Base-by-base conservation (phyloP, 2,113 vertebrate genomes). In the Opisthocomus hoazin region DNA sequence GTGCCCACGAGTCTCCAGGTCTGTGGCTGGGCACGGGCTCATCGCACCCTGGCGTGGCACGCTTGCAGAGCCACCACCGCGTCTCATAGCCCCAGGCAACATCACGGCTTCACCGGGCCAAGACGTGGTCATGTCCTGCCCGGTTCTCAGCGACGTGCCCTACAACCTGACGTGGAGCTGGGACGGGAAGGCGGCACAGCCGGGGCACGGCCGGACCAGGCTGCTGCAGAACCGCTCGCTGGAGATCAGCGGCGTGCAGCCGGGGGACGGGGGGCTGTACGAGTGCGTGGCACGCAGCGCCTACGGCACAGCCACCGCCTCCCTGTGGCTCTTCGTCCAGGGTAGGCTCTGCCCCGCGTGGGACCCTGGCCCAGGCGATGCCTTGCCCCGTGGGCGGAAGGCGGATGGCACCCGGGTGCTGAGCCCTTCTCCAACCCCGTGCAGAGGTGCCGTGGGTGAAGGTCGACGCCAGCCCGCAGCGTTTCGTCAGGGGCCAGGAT, bases 151-250 rank as follows among this genome's bases (percentile, higher is more conserved):
- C 9, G 93, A 97, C 2, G 91, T 96, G 58, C 98, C 99, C 61
- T 98, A 99, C 97, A 99, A 99, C 97, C 91, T 99, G 96, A 99
- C 98, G 0, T 99, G 99, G 99, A 92, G 98, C 84, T 97, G 98
- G 74, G 97, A 97, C 0, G 98, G 98, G 83, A 97, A 66, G 34
- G 65, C 32, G 10, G 94, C 98, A 5, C 61, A 74, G 15, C 46
- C n/a, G 0, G 70, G 64, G 1, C 81, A 50, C 0, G 97, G 98
- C 26, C 95, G 98, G 65, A 81, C 98, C 53, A 92, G 87, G 84
- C 91, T 98, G 84, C 97, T 99, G 87, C 73, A 94, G 9, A 96
- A 99, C 84, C 87, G 34, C 6, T 99, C 98, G 0, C 96, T 99
- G 97, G 98, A 98, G 96, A 97, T 99, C 96, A 94, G 85, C 12